Conservation (phyloP, 2,797 vertebrate genomes). For the Gambusia yucatana region DNA sequence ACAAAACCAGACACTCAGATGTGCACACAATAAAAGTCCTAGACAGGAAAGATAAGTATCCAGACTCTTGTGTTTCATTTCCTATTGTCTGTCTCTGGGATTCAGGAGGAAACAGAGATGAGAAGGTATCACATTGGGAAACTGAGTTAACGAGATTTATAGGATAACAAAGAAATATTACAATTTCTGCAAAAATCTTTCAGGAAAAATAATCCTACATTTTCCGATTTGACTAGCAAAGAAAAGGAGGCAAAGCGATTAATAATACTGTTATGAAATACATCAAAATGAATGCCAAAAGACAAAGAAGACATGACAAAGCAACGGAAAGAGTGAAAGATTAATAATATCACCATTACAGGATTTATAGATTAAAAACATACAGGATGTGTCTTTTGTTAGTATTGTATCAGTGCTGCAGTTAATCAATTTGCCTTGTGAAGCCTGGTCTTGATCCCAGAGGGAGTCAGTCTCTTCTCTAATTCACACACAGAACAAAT, state of each 20-base stretch:
- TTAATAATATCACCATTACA: not conserved
- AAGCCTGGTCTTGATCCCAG: slow-evolving; percentile 1
- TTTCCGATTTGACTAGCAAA: not conserved
- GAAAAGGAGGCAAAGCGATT: not conserved
- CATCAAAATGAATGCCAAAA: not conserved
- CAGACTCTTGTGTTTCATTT: slow-evolving; percentile 47
- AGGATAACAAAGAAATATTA: not conserved
- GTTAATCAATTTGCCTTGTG: not conserved
- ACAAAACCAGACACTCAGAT: slow-evolving; percentile 1
- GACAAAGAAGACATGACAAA: not conserved
- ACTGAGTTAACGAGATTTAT: slow-evolving; percentile 43
- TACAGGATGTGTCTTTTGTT: not conserved
- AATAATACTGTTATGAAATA: not conserved
- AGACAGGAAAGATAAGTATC: slow-evolving; percentile 57
- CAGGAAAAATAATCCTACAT: not conserved
- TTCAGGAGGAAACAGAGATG: slow-evolving; percentile 27
- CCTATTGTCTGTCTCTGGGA: slow-evolving; percentile 41
- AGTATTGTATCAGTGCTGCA: not conserved
- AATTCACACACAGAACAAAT: slow-evolving; percentile 10
- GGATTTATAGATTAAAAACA: not conserved
- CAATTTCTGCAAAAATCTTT: not conserved
- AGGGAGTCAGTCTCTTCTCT: slow-evolving; percentile 1
- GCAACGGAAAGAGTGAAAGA: slow-evolving; percentile 3
- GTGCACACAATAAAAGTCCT: slow-evolving; percentile 15
- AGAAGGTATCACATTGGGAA: slow-evolving; percentile 10